phyloP scores from a whole-genome alignment of 2,888 invertebrate genomes.

The Eubasilissa splendida region DNA sequence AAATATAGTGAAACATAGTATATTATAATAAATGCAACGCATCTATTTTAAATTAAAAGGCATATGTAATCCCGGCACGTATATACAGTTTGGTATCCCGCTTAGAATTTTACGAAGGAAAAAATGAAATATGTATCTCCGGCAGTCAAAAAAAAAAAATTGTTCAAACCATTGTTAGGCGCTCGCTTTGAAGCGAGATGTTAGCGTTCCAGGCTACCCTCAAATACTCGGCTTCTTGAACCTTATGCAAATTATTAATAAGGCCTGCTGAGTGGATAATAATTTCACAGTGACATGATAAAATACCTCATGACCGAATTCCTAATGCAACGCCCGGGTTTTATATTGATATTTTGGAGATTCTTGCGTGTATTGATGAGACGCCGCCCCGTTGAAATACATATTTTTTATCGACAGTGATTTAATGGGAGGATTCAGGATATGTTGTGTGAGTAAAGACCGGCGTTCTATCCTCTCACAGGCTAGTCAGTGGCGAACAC shows the following conservation, averaged over 20 bases:
- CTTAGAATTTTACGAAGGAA: constrained; percentile 20
- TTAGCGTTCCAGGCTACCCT: constrained; percentile 16
- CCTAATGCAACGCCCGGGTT: not conserved
- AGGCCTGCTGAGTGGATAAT: constrained; percentile 56
- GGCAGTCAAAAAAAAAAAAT: constrained; percentile 26
- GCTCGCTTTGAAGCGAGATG: constrained; percentile 39
- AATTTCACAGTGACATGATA: constrained; percentile 57
- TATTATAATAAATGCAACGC: too few species aligned
- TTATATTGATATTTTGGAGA: constrained; percentile 8
- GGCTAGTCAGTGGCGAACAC: too few species aligned
- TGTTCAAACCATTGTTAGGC: constrained; percentile 37
- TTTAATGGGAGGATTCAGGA: not conserved
- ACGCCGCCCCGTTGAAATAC: not conserved
- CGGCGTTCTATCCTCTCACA: too few species aligned
- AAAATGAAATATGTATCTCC: constrained; percentile 27
- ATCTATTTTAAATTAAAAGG: constrained; percentile 4
- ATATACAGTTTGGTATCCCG: constrained; percentile 24
- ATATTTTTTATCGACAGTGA: not conserved
- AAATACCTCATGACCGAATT: constrained; percentile 42
- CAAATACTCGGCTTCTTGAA: constrained; percentile 26
- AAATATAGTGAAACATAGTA: too few species aligned
- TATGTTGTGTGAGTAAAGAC: not conserved
- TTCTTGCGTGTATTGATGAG: not conserved
- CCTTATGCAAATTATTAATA: constrained; percentile 55
- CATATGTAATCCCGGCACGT: constrained; percentile 15